These are phyloP conservation scores for Saturnia pavonia DNA, from an alignment of 2,888 invertebrate species.

Conservation along the genomic window DNA sequence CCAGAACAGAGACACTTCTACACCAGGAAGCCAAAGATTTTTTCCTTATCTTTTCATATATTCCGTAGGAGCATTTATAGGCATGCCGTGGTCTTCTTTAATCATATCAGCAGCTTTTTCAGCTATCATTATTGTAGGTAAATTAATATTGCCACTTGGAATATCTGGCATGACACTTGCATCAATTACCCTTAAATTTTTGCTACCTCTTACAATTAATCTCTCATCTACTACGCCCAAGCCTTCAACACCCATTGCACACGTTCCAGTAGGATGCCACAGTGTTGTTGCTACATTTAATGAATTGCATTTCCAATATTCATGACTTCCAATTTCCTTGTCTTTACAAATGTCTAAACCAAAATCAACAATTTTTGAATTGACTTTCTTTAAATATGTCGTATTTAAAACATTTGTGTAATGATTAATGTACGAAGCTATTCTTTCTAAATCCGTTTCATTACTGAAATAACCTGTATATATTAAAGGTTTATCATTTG, in stretches of 20 bases:
- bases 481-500: slow-evolving; percentile 64
- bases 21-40: no score
- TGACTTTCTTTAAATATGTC: slow-evolving; percentile 23
- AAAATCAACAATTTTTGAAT: slow-evolving; percentile 22
- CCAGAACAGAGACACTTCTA: no score
- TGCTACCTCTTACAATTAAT: slow-evolving; percentile 72
- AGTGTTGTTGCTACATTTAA: slow-evolving; percentile 26
- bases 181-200: slow-evolving; percentile 81
- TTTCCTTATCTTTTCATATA: background rate
- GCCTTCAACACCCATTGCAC: slow-evolving; percentile 41
- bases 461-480: slow-evolving; percentile 27
- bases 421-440: slow-evolving; percentile 25
- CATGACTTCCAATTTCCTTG: slow-evolving; percentile 20
- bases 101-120: slow-evolving; percentile 83
- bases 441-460: slow-evolving; percentile 26
- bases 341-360: slow-evolving; percentile 21
- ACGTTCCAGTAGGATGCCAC: slow-evolving; percentile 43
- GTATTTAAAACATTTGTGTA: slow-evolving; percentile 27
- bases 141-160: slow-evolving; percentile 81
- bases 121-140: slow-evolving; percentile 83
- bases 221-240: slow-evolving; percentile 40
- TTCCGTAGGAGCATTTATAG: background rate
- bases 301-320: slow-evolving; percentile 29
- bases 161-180: slow-evolving; percentile 83
- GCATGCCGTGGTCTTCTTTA: slow-evolving; percentile 47